Evolutionary conservation across 2,113 vertebrate species (phyloP).

Genomic region (Pristiophorus japonicus): DNA sequence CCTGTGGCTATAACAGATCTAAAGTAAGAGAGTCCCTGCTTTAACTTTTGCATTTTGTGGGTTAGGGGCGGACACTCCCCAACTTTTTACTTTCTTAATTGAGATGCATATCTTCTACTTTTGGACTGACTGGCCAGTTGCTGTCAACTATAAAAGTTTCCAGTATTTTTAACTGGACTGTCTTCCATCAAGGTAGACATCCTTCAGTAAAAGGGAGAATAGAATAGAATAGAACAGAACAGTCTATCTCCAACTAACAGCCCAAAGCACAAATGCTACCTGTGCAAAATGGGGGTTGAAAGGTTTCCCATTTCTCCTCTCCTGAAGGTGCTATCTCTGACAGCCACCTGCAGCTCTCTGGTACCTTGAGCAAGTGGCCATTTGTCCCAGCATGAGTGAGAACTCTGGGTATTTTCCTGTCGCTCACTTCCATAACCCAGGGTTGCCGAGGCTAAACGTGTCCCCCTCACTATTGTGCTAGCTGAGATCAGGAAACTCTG

Average conservation of each 20-base stretch:
- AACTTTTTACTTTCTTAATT: neutral
- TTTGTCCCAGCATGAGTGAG: neutral
- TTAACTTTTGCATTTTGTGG: neutral
- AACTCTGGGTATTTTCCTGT: neutral
- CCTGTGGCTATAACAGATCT: neutral
- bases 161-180: neutral
- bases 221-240: neutral
- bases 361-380: neutral
- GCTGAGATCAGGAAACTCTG: neutral
- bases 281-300: neutral
- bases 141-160: neutral
- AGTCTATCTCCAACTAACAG: neutral
- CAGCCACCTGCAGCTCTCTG: neutral
- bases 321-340: neutral
- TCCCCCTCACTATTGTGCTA: neutral
- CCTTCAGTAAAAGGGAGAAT: neutral
- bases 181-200: neutral
- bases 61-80: neutral
- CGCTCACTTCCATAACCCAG: too few relatives aligned
- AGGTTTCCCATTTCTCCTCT: neutral
- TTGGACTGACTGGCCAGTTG: neutral
- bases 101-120: neutral
- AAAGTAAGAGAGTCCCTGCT: neutral
- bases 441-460: neutral
- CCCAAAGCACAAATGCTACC: neutral